Base-by-base conservation (phyloP, 2,797 vertebrate species). In the Acestrorhynchus altus region DNA sequence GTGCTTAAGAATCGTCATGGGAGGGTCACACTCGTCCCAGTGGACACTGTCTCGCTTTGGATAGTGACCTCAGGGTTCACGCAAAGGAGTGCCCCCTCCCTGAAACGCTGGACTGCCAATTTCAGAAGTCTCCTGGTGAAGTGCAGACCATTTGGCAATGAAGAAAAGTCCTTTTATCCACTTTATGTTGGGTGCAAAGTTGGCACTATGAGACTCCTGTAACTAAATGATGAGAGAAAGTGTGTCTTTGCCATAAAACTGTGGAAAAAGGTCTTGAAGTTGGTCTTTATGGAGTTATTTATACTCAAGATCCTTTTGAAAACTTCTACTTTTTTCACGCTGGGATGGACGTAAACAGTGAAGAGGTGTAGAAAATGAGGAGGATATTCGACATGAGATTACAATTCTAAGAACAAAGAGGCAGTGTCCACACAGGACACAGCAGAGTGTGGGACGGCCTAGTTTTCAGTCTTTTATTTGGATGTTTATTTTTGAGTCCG, bases 111-210 rank as follows among this genome's bases (percentile, higher is more conserved):
- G 63, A 79, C 78, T 60, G 84, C 81, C 84, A 80, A 77, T 77
- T 86, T 67, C 64, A 24, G 15, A 84, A 75, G 76, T 78, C 82
- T 85, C 84, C 82, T 78, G 82, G 78, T 86, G 81, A 81, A 81
- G 77, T 83, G 74, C 69, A 76, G 80, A 85, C 87, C 72, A 89
- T 85, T 83, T 89, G 91, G 94, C 88, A 93, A 88, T 81, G 83
- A 88, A 90, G 79, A 85, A 86, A 79, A 92, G 86, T 90, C 90
- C 91, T 81, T 80, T 82, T 88, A 89, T 31, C 77, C n/a, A 80
- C 86, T 71, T 74, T 80, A 56, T 63, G 64, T 46, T 78, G 56
- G 18, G 49, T 82, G 31, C 68, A 59, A 77, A 81, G 69, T 46
- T 79, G 57, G 68, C 77, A 51, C 64, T 35, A 39, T 76, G 51